A percentile compares a stretch with the other conserved stretches of the same genome.
Evolutionary conservation across 2,113 vertebrate species (phyloP).

Genomic region (Brachypodius melanocephalos): DNA sequence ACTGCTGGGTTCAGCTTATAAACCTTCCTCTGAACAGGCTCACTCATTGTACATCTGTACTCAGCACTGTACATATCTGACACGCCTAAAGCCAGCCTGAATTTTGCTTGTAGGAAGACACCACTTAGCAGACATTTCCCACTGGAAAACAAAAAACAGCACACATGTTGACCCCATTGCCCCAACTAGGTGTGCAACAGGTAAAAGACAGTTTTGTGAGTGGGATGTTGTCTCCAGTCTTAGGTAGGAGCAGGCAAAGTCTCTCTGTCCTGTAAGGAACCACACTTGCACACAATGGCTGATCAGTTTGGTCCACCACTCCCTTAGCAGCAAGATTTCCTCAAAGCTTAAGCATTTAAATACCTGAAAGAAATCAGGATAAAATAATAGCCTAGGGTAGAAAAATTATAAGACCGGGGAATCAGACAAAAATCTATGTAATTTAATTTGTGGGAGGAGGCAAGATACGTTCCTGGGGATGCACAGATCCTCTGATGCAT

Average conservation of each 20-base stretch:
- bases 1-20: not conserved
- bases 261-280: not conserved
- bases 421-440: not conserved
- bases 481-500: not conserved
- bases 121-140: not conserved
- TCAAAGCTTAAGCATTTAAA: not conserved
- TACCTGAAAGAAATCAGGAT: not conserved
- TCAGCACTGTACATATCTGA: not conserved
- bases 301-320: not conserved
- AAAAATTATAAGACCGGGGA: not conserved
- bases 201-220: not conserved
- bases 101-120: not conserved
- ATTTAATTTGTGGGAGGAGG: not conserved
- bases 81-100: not conserved
- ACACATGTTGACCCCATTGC: no score
- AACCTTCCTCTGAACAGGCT: not conserved
- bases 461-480: not conserved
- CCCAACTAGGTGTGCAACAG: not conserved
- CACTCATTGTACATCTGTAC: not conserved
- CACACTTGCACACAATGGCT: not conserved
- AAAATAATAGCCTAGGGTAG: not conserved
- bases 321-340: not conserved
- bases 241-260: not conserved
- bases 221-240: not conserved
- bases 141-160: not conserved